Base-by-base conservation (phyloP, 2,113 vertebrate species). In the Parotia lawesii region DNA sequence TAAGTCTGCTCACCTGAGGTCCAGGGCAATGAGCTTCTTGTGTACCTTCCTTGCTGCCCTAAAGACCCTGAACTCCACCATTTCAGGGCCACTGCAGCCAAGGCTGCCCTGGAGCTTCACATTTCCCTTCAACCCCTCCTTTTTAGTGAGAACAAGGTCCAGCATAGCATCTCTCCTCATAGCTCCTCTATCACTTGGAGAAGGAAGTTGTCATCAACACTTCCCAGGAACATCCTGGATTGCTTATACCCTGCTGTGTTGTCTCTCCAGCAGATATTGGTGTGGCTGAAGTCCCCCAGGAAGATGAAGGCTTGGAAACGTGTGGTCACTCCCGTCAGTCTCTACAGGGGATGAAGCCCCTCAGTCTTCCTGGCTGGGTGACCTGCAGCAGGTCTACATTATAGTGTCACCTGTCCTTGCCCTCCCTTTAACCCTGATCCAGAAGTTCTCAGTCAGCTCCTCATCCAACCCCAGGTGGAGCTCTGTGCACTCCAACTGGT, bases 291-390 rank as follows among this genome's bases (percentile, higher is more conserved):
- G 38, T 18, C 3, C 6, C 6, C 9, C 38, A 29, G 14, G 20
- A 60, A 24, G 20, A 35, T 0, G 0, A 17, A 5, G 28, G 17
- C 16, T 66, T 45, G 45, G n/a, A 44, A 81, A 60, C 8, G 4
- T 53, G 38, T 33, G 38, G 19, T 33, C 20, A 21, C 11, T 88
- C 19, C 20, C 4, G 5, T 67, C 14, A 60, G 13, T 53, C 20
- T 22, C 14, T 9, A 12, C 20, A 60, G 61, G 9, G 37, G 37
- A 37, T 37, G 37, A 37, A 37, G 37, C 37, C 13, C 9, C 3
- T 53, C 45, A 25, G 28, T 31, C n/a, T 18, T 51, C 24, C 16
- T 60, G 27, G 16, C 0, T 20, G 38, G 33, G 19, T 1, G 2
- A 15, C 51, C 19, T 58, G 19, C 38, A 81, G 44, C 7, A 65